Evolutionary conservation across 2,888 invertebrate species (phyloP).

Genomic region (Ecdyonurus torrentis): DNA sequence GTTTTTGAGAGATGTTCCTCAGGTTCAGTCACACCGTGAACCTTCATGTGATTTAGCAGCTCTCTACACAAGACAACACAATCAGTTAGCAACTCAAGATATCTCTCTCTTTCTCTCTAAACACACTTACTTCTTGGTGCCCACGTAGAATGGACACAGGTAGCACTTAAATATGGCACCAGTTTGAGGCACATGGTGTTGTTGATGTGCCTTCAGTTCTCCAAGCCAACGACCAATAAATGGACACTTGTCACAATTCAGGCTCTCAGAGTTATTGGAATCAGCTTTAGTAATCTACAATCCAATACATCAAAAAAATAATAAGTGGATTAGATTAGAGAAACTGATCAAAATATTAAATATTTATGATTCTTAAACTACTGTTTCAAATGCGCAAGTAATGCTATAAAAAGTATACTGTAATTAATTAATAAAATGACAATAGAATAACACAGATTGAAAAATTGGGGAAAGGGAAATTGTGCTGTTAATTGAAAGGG

Average conservation of each 20-base stretch:
- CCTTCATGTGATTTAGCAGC: constrained; percentile 44
- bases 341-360: background rate
- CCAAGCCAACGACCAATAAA: constrained; percentile 42
- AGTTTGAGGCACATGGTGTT: constrained; percentile 31
- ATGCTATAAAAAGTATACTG: too few relatives aligned
- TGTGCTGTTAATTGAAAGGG: too few relatives aligned
- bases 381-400: background rate
- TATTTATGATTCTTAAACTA: background rate
- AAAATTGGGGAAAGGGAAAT: too few relatives aligned
- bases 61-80: constrained; percentile 18
- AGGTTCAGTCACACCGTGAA: constrained; percentile 44
- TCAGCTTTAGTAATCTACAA: too few relatives aligned
- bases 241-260: constrained; percentile 51
- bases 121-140: constrained; percentile 38
- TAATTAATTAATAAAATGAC: too few relatives aligned
- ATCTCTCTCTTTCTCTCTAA: background rate
- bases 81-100: background rate
- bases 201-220: constrained; percentile 44
- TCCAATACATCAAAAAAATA: background rate
- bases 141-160: constrained; percentile 63
- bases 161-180: constrained; percentile 61
- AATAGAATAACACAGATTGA: too few relatives aligned
- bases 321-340: background rate
- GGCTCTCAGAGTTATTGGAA: background rate
- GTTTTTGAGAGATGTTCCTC: constrained; percentile 24